phyloP scores from a whole-genome alignment of 2,113 vertebrate genomes.

The Corythoichthys intestinalis region DNA sequence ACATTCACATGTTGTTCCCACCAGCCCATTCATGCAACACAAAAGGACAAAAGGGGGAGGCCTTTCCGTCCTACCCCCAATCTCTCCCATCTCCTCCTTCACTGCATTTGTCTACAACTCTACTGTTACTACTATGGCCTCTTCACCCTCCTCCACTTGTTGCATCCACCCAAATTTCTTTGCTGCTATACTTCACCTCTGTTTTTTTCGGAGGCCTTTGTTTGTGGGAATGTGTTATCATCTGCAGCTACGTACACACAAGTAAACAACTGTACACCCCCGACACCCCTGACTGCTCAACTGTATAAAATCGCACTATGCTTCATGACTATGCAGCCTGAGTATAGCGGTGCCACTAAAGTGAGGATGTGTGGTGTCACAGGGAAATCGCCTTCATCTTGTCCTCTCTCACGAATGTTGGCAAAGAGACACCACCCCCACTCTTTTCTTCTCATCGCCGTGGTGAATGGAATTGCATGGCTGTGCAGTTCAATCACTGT shows the following conservation, averaged over 20 bases:
- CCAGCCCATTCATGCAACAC: slow-evolving; percentile 30
- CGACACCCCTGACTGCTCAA: slow-evolving; percentile 30
- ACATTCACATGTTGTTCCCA: slow-evolving; percentile 41
- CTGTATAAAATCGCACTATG: slow-evolving; percentile 27
- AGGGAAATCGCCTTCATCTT: slow-evolving; percentile 51
- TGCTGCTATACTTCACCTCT: slow-evolving; percentile 27
- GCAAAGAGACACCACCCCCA: slow-evolving; percentile 42
- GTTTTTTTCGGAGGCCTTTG: slow-evolving; percentile 27
- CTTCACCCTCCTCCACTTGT: slow-evolving; percentile 13
- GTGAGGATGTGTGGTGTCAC: slow-evolving; percentile 55
- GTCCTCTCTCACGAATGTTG: slow-evolving; percentile 15
- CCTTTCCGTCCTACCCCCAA: slow-evolving; percentile 12
- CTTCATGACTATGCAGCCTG: slow-evolving; percentile 24
- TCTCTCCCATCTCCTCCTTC: slow-evolving; percentile 3
- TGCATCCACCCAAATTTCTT: neutral
- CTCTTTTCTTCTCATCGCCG: slow-evolving; percentile 58
- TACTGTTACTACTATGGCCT: slow-evolving; percentile 16
- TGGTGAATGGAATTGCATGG: slow-evolving; percentile 72
- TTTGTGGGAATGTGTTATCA: slow-evolving; percentile 24
- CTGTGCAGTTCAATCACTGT: slow-evolving; percentile 76
- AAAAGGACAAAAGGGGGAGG: slow-evolving; percentile 16
- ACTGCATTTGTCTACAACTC: neutral
- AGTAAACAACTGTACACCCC: slow-evolving; percentile 9
- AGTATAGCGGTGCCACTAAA: slow-evolving; percentile 43
- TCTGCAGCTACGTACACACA: slow-evolving; percentile 3